These are phyloP conservation scores for Heliconius sara DNA, from an alignment of 2,888 invertebrate species.

Conservation along the genomic window DNA sequence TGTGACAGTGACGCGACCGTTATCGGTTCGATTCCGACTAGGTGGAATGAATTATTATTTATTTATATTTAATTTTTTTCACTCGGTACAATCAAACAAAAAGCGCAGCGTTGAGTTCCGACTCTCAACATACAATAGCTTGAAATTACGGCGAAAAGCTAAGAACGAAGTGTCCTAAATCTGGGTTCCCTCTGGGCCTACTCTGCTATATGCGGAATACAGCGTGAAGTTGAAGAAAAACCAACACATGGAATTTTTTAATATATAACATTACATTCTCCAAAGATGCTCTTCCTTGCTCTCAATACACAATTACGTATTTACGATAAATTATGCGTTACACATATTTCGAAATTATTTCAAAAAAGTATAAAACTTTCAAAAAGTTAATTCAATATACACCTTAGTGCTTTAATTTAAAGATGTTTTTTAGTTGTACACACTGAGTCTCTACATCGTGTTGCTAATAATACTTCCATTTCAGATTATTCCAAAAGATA, in stretches of 20 bases:
- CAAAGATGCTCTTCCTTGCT: conserved; percentile 63
- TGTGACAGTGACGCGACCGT: too few species aligned
- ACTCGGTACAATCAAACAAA: too few species aligned
- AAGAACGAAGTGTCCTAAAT: too few species aligned
- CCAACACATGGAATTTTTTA: conserved; percentile 57
- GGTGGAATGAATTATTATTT: too few species aligned
- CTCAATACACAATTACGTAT: conserved; percentile 74
- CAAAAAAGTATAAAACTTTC: conserved; percentile 46
- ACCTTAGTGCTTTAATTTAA: conserved; percentile 32
- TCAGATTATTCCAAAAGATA: conserved; percentile 80
- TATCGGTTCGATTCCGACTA: too few species aligned
- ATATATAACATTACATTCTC: conserved; percentile 66
- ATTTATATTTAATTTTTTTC: too few species aligned
- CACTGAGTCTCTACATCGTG: conserved; percentile 11
- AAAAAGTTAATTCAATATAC: conserved; percentile 38
- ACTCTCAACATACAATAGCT: too few species aligned
- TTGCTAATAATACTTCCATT: conserved; percentile 54
- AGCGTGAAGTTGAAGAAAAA: background rate
- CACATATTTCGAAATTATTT: conserved; percentile 50
- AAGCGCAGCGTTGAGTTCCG: too few species aligned
- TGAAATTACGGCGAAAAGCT: too few species aligned
- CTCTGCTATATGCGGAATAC: too few species aligned
- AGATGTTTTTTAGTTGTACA: conserved; percentile 46
- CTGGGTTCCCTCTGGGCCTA: too few species aligned
- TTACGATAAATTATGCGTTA: conserved; percentile 77